Conservation (phyloP, 1,140 invertebrate genomes). For the Sinella curviseta region DNA sequence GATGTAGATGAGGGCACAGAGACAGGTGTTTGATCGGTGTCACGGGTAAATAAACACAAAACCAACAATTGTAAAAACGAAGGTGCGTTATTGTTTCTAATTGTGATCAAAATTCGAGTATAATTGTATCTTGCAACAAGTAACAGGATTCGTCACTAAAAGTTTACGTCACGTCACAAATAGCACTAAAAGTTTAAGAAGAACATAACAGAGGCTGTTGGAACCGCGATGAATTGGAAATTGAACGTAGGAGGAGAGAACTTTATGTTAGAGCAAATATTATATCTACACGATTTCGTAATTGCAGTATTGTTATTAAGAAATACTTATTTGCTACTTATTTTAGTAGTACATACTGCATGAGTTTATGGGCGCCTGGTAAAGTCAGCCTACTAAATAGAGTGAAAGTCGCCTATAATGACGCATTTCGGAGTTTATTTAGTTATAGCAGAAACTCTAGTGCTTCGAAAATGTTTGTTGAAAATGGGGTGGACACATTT, state of each 20-base stretch:
- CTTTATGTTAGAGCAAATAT: not conserved
- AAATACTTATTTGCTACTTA: not conserved
- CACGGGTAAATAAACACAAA: no score
- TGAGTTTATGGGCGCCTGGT: not conserved
- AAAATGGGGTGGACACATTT: not conserved
- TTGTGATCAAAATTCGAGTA: no score
- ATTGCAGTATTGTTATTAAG: not conserved
- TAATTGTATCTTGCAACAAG: no score
- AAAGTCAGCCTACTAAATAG: not conserved
- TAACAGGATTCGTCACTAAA: no score
- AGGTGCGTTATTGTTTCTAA: no score
- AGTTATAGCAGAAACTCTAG: not conserved
- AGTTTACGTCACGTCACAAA: no score
- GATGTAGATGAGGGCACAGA: no score
- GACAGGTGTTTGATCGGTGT: no score
- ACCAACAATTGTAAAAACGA: no score
- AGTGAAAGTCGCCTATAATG: not conserved
- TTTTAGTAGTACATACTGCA: not conserved
- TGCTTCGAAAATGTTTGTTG: not conserved
- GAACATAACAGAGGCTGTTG: no score
- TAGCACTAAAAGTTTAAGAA: no score
- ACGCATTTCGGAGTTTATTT: not conserved
- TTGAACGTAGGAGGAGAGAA: not conserved
- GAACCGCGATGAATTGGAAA: not conserved
- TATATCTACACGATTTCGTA: not conserved